Evolutionary conservation across 2,797 vertebrate species (phyloP).

Genomic region (Sebastes iracundus): DNA sequence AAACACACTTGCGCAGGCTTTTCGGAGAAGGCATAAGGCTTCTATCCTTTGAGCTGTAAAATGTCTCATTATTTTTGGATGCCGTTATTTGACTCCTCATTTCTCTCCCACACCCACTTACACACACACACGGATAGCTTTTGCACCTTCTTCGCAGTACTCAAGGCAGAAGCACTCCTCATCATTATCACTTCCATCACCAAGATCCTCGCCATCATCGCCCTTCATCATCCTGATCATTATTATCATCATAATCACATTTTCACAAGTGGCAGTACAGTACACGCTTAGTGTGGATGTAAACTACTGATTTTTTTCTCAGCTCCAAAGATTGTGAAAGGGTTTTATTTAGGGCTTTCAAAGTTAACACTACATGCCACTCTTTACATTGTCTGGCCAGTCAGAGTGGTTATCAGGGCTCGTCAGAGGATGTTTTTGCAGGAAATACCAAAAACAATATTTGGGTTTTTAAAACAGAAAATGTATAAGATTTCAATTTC

Average conservation of each 20-base stretch:
- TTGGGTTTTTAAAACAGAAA: not conserved
- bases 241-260: conserved; percentile 5
- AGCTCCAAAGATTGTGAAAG: not conserved
- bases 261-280: not conserved
- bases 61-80: conserved; percentile 13
- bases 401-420: not conserved
- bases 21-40: not conserved
- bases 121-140: not conserved
- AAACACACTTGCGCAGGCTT: not conserved
- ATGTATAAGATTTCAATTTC: not conserved
- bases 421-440: not conserved
- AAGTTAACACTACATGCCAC: too few species aligned
- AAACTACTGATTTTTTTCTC: not conserved
- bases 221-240: not conserved
- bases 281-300: not conserved
- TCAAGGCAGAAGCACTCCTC: not conserved
- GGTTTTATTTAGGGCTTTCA: not conserved
- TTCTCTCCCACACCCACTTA: not conserved
- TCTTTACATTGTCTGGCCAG: not conserved
- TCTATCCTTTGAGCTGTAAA: not conserved
- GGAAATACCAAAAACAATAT: not conserved
- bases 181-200: not conserved
- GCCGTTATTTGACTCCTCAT: not conserved
- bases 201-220: not conserved
- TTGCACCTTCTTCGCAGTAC: not conserved